A percentile compares a stretch with the other conserved stretches of the same genome.
phyloP scores from a whole-genome alignment of 2,797 vertebrate genomes.

The Pseudocheirus occidentalis region DNA sequence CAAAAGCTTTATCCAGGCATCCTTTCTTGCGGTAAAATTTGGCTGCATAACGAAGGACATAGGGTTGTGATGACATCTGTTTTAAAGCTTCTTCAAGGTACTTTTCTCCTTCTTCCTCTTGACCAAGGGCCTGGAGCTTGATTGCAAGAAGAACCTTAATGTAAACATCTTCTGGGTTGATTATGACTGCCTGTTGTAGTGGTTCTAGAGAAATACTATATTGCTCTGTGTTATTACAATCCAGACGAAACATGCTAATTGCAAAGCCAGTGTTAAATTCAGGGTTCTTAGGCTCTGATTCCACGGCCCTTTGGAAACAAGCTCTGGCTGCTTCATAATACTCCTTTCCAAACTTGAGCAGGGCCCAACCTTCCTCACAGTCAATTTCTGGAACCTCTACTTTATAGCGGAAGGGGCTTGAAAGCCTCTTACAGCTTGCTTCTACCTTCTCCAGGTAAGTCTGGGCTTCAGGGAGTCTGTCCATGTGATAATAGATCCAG shows the following conservation, averaged over 20 bases:
- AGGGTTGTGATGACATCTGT: conserved; percentile 75
- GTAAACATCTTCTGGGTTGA: conserved; percentile 79
- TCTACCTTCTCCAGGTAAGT: conserved; percentile 79
- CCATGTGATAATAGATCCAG: conserved; percentile 83
- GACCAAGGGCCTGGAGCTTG: conserved; percentile 68
- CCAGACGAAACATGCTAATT: conserved; percentile 77
- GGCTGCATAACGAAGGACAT: conserved; percentile 83
- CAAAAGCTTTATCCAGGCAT: conserved; percentile 66
- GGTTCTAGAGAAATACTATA: background rate
- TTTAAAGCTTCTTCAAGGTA: conserved; percentile 83
- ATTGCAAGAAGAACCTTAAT: conserved; percentile 83
- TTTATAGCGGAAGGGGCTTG: conserved; percentile 45
- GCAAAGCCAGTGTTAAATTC: conserved; percentile 86
- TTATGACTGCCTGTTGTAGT: conserved; percentile 78
- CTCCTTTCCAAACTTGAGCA: conserved; percentile 77
- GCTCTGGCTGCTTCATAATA: conserved; percentile 78
- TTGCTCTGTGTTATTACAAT: rapidly evolving
- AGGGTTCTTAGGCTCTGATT: conserved; percentile 76
- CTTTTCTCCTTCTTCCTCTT: conserved; percentile 74
- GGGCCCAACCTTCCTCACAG: conserved; percentile 85
- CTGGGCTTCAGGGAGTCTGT: conserved; percentile 74
- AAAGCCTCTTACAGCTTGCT: conserved; percentile 64
- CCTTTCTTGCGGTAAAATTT: conserved; percentile 83
- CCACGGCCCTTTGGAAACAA: conserved; percentile 84
- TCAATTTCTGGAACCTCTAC: conserved; percentile 76